Percentiles rank a stretch among this genome's conserved stretches.
phyloP scores from a whole-genome alignment of 2,888 invertebrate genomes.

The Oscheius sp. region DNA sequence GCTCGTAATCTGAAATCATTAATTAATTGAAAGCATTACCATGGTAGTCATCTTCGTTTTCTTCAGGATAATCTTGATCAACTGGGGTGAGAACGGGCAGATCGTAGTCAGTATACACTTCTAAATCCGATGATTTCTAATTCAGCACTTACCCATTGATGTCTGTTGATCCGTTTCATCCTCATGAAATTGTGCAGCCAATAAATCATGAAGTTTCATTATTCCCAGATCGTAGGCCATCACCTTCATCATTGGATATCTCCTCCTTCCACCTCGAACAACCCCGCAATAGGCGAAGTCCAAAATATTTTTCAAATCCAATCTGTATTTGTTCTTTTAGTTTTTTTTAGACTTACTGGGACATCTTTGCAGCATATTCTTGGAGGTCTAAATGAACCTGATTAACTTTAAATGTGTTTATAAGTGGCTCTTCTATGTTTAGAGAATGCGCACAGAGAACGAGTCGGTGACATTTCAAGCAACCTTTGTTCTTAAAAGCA shows the following conservation, averaged over 20 bases:
- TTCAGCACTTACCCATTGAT: background rate
- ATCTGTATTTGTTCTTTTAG: slow-evolving; percentile 1
- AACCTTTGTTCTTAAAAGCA: slow-evolving; percentile 12
- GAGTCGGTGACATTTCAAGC: slow-evolving; percentile 39
- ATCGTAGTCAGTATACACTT: background rate
- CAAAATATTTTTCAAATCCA: slow-evolving; percentile 19
- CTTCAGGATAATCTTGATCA: background rate
- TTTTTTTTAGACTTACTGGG: slow-evolving; percentile 9
- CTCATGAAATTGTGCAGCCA: slow-evolving; percentile 1
- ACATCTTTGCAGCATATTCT: slow-evolving; percentile 11
- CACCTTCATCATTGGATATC: slow-evolving; percentile 12
- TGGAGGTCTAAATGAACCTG: slow-evolving; percentile 28
- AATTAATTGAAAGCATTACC: background rate
- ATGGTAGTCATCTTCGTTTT: background rate
- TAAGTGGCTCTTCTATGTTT: slow-evolving; percentile 37
- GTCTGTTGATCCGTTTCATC: background rate
- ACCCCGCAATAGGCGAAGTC: slow-evolving; percentile 26
- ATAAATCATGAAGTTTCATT: slow-evolving; percentile 8
- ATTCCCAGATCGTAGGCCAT: slow-evolving; percentile 21
- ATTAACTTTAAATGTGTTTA: slow-evolving; percentile 10
- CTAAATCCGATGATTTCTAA: background rate
- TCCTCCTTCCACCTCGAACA: background rate
- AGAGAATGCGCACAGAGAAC: slow-evolving; percentile 39
- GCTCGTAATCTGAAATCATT: background rate
- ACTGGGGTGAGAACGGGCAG: background rate